Evolutionary conservation across 2,797 vertebrate species (phyloP).

Genomic region (Smutsia gigantea): DNA sequence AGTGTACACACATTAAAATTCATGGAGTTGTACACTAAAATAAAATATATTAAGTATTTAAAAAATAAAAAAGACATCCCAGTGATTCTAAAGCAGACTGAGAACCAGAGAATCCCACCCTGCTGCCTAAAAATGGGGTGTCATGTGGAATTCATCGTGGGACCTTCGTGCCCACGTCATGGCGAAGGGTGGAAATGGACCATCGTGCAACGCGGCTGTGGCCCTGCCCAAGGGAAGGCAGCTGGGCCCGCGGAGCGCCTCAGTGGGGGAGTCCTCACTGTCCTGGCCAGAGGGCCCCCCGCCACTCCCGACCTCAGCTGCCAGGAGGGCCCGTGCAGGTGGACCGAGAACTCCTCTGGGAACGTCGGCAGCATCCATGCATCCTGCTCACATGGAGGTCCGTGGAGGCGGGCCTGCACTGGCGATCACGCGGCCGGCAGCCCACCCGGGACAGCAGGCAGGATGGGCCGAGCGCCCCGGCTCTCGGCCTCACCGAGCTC

Average conservation of each 20-base stretch:
- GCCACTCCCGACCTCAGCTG: fast-evolving
- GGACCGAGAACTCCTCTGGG: neutral
- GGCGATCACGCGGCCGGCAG: neutral
- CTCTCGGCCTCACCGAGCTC: neutral
- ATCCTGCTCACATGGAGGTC: neutral
- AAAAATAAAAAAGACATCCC: too few species aligned
- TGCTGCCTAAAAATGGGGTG: neutral
- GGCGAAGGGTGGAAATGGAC: neutral
- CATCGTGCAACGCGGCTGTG: too few species aligned
- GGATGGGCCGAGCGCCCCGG: too few species aligned
- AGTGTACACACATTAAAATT: too few species aligned
- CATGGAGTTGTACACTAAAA: too few species aligned
- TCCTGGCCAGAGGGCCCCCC: neutral
- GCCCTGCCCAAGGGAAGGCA: neutral
- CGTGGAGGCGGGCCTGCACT: too few species aligned
- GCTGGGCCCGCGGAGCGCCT: fast-evolving
- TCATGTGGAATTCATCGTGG: fast-evolving
- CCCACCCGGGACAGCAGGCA: neutral
- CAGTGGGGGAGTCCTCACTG: neutral
- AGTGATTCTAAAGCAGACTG: neutral
- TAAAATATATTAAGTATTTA: too few species aligned
- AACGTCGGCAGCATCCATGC: too few species aligned
- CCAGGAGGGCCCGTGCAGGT: fast-evolving
- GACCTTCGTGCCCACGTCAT: fast-evolving
- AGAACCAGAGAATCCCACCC: neutral